These are phyloP conservation scores for Aphelenchoides avenae DNA, from an alignment of 1,140 invertebrate species.

Conservation along the genomic window DNA sequence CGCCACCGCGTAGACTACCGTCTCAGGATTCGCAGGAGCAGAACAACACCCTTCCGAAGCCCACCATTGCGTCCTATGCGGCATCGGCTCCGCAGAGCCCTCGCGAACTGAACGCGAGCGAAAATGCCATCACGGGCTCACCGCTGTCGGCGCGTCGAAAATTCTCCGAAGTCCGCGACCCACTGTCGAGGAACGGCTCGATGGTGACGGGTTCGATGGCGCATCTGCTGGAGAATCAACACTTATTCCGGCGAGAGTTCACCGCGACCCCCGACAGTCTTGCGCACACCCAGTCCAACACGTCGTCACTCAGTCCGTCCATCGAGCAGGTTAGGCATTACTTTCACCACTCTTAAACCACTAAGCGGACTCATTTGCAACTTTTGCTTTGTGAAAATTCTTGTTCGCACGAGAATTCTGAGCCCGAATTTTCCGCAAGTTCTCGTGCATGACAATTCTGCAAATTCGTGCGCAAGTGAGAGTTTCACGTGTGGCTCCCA, in stretches of 20 bases:
- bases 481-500: no score
- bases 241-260: conserved; percentile 40
- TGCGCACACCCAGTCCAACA: conserved; percentile 22
- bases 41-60: no score
- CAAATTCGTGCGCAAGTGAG: no score
- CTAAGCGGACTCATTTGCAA: no score
- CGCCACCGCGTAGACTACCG: no score
- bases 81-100: conserved; percentile 67
- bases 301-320: conserved; percentile 27
- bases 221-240: conserved; percentile 43
- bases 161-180: conserved; percentile 3
- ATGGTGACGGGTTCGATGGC: conserved; percentile 38
- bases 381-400: no score
- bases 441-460: no score
- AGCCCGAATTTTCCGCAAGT: no score
- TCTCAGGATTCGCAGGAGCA: no score
- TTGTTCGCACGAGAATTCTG: no score
- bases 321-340: conserved; percentile 50
- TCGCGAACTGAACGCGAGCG: conserved; percentile 1
- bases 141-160: not conserved
- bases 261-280: conserved; percentile 40
- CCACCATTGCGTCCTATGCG: no score
- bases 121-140: not conserved
- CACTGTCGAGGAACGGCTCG: conserved; percentile 6
- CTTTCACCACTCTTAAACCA: no score